These are phyloP conservation scores for Harmothoe impar DNA, from an alignment of 2,888 invertebrate species.

Conservation along the genomic window DNA sequence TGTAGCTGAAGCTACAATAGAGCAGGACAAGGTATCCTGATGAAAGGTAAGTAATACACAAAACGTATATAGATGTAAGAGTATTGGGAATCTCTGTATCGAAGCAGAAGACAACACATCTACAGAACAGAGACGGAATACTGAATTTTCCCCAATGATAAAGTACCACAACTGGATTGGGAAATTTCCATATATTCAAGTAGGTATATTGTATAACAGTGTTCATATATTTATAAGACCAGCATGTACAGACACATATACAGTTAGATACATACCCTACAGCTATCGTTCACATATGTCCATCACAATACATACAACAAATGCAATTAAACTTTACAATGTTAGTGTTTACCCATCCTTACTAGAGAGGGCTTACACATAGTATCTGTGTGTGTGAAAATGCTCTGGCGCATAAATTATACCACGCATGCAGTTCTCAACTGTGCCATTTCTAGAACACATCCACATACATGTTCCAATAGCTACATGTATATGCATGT, in stretches of 20 bases:
- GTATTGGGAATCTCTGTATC: not conserved
- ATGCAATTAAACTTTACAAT: not conserved
- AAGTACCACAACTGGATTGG: not conserved
- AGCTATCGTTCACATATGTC: constrained; percentile 13
- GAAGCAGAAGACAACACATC: constrained; percentile 25
- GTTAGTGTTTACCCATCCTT: not conserved
- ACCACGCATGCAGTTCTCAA: not conserved
- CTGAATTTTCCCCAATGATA: not conserved
- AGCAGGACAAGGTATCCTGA: not conserved
- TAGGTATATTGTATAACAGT: not conserved
- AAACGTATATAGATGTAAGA: not conserved
- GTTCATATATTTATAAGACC: constrained; percentile 34
- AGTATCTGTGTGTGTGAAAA: not conserved
- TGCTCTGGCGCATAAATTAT: not conserved
- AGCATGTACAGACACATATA: constrained; percentile 51
- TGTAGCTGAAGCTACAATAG: too few relatives aligned
- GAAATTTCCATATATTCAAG: constrained; percentile 46
- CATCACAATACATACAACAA: not conserved
- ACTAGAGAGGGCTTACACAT: not conserved
- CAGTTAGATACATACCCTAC: constrained; percentile 34
- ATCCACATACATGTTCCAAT: not conserved
- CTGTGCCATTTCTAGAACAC: constrained; percentile 1
- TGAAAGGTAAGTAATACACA: constrained; percentile 14
- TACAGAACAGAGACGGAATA: not conserved
- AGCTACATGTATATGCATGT: not conserved